Percentiles rank a stretch among this genome's conserved stretches.
Conservation (phyloP, 2,888 invertebrate species). For the Aspidiotus rigidus region DNA sequence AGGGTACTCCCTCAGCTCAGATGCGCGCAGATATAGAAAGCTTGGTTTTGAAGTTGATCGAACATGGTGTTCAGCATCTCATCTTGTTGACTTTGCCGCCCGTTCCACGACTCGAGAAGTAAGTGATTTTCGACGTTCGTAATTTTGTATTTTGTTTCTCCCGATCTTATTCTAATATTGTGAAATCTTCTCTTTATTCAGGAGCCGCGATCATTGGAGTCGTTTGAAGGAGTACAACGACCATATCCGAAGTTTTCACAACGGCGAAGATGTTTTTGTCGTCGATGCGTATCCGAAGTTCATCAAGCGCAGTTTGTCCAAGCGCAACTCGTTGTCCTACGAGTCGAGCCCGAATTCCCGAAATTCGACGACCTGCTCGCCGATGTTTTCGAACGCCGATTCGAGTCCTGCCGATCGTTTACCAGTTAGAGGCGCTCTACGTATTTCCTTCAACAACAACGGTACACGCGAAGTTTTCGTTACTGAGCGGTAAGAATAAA, state of each 20-base stretch:
- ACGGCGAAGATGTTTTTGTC: conserved; percentile 8
- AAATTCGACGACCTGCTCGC: not conserved
- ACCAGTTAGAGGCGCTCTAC: conserved; percentile 9
- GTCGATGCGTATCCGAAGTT: conserved; percentile 18
- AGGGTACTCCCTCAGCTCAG: not conserved
- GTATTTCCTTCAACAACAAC: not conserved
- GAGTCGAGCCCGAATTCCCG: not conserved
- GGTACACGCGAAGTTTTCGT: not conserved
- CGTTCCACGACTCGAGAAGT: conserved; percentile 35
- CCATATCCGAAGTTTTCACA: not conserved
- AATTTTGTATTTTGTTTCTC: too few species aligned
- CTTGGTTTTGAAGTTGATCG: not conserved
- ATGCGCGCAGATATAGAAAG: not conserved
- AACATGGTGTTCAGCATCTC: not conserved
- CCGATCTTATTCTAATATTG: too few species aligned
- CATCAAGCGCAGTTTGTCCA: not conserved
- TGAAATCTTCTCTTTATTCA: not conserved
- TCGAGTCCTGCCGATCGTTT: not conserved
- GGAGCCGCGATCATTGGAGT: conserved; percentile 16
- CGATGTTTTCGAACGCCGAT: not conserved
- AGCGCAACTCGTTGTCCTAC: conserved; percentile 6
- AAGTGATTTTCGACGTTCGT: too few species aligned
- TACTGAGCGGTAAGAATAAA: not conserved
- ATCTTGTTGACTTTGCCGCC: conserved; percentile 36
- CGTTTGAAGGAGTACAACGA: conserved; percentile 14